Evolutionary conservation across 2,797 vertebrate genomes (phyloP), one percentile per base, ranked within the genome.

Genomic region (Semotilus atromaculatus): DNA sequence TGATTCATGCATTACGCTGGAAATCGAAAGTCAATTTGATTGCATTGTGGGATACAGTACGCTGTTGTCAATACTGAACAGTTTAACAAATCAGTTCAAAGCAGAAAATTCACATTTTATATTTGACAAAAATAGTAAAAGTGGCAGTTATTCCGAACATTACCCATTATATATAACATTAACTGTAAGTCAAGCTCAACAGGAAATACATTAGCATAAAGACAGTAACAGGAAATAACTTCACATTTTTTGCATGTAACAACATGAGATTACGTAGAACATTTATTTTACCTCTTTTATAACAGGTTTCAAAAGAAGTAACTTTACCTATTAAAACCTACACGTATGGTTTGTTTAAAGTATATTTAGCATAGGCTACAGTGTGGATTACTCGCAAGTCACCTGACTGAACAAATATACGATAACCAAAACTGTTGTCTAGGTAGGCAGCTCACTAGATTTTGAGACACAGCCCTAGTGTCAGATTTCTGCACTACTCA

Each of bases 391-490:
- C 36, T 40, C 23, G 7, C n/a, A 23, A n/a, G 53, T 23, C 4
- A 6, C 48, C 53, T 76, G 51, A 26, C 51, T 40, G 8, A 19
- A 77, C 55, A 66, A 36, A 38, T 23, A 19, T 3, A 18, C 8
- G 2, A 60, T 16, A 34, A 7, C n/a, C n/a, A 19, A 34, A 73
- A 73, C 55, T 26, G 70, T 21, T 62, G 68, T n/a, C 53, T 19
- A 23, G 38, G 4, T 48, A 13, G 51, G 19, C 10, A 14, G 31
- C 31, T 68, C 31, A 38, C 72, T 29, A 26, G 3, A 64, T 45
- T 31, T 72, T 73, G 38, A 48, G 8, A 53, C 81, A 75, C 23
- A 51, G 23, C 58, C 81, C 72, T 55, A 51, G 81, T 14, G 13
- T 48, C 70, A 13, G 38, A 38, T 40, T 67, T 53, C 43, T 29